Evolutionary conservation across 1,140 invertebrate genomes (phyloP).

Genomic region (Ganaspis sp.): DNA sequence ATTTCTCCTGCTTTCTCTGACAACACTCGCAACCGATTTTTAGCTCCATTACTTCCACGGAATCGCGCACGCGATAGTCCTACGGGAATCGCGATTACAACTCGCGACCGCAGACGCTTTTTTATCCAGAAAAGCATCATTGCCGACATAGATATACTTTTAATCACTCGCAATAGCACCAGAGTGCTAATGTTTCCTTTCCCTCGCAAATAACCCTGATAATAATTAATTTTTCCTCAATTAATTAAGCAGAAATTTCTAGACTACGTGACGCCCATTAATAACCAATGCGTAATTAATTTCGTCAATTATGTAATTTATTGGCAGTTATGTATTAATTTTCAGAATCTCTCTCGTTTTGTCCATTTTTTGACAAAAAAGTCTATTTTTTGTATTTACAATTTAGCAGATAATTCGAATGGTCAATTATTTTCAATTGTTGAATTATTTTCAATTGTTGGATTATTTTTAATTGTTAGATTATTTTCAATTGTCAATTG

Average conservation of each 20-base stretch:
- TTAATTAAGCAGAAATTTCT: conserved; percentile 6
- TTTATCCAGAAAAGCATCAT: conserved; percentile 29
- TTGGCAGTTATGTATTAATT: not conserved
- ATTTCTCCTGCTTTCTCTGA: not conserved
- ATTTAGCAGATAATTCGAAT: too few relatives aligned
- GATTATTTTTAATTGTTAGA: too few relatives aligned
- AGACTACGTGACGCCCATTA: not conserved
- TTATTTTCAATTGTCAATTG: too few relatives aligned
- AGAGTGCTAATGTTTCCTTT: not conserved
- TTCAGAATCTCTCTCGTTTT: too few relatives aligned
- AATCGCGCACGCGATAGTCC: conserved; percentile 24
- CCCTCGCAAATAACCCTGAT: not conserved
- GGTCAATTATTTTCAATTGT: too few relatives aligned
- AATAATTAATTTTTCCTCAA: conserved; percentile 12
- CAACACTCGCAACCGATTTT: conserved; percentile 17
- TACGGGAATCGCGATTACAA: conserved; percentile 27
- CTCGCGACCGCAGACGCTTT: conserved; percentile 21
- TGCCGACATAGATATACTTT: conserved; percentile 25
- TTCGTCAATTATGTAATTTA: not conserved
- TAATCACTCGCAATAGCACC: conserved; percentile 10
- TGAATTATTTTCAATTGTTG: too few relatives aligned
- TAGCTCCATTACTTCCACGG: conserved; percentile 24
- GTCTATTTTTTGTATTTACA: too few relatives aligned
- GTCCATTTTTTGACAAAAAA: too few relatives aligned
- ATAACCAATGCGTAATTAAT: not conserved